Conservation (phyloP, 2,888 invertebrate species). For the Eristalis arbustorum region DNA sequence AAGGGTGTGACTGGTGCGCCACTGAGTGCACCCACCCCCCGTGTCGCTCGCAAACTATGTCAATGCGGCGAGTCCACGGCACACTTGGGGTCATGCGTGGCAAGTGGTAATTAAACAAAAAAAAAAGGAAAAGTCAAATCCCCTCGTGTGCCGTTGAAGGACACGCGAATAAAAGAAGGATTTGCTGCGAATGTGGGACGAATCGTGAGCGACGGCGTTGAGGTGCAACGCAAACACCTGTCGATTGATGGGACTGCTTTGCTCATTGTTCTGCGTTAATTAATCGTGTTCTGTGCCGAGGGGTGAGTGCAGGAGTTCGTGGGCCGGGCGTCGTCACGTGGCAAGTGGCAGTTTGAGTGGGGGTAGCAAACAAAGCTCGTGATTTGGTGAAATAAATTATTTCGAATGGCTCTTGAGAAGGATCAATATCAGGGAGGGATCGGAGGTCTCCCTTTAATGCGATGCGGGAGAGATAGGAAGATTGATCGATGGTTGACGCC, state of each 20-base stretch:
- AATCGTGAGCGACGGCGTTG: neutral
- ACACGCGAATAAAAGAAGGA: conserved; percentile 19
- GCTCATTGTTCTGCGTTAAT: conserved; percentile 6
- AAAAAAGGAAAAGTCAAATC: conserved; percentile 20
- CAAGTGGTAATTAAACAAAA: conserved; percentile 26
- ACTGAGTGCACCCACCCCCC: neutral
- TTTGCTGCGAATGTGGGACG: neutral
- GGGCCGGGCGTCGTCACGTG: no score
- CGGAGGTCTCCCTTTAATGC: no score
- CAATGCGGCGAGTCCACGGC: neutral
- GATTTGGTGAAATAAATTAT: no score
- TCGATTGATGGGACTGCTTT: conserved; percentile 32
- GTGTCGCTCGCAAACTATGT: neutral
- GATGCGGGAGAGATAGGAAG: no score
- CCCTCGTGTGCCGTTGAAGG: conserved; percentile 12
- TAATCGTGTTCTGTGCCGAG: conserved; percentile 20
- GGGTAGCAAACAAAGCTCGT: neutral
- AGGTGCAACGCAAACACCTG: conserved; percentile 33
- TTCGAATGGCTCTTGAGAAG: no score
- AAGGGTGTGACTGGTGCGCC: neutral
- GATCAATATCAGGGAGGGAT: no score
- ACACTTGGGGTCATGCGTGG: conserved; percentile 24
- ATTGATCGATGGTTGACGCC: no score
- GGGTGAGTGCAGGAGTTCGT: no score
- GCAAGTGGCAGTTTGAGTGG: conserved; percentile 26